phyloP scores from a whole-genome alignment of 2,113 vertebrate species.

The Scortum barcoo region DNA sequence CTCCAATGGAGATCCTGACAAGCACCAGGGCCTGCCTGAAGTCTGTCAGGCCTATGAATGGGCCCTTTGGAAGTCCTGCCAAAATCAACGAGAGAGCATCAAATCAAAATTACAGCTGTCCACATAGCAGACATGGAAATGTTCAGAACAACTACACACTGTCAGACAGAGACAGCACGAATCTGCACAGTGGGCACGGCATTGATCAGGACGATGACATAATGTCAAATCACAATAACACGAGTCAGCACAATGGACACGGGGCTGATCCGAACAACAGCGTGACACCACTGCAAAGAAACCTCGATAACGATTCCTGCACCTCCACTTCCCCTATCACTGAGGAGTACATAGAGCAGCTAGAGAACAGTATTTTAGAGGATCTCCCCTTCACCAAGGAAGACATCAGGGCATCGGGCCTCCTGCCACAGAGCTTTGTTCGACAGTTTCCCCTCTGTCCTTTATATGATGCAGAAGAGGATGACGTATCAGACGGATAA shows the following conservation, averaged over 20 bases:
- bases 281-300: neutral
- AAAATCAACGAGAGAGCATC: neutral
- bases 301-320: neutral
- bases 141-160: neutral
- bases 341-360: constrained; percentile 20
- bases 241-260: neutral
- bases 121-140: neutral
- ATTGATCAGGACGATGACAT: neutral
- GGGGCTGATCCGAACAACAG: neutral
- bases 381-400: constrained; percentile 66
- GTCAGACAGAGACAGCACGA: constrained; percentile 4
- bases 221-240: neutral
- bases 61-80: neutral
- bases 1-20: constrained; percentile 29
- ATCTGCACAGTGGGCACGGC: constrained; percentile 20
- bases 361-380: constrained; percentile 62
- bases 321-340: neutral
- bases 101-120: neutral
- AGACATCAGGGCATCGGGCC: constrained; percentile 44
- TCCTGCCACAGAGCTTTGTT: constrained; percentile 24
- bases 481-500: neutral
- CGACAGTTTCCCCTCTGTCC: constrained; percentile 17
- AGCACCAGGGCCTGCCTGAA: constrained; percentile 29
- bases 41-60: neutral
- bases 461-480: neutral